phyloP scores from a whole-genome alignment of 2,888 invertebrate species.

The Thereva unica region DNA sequence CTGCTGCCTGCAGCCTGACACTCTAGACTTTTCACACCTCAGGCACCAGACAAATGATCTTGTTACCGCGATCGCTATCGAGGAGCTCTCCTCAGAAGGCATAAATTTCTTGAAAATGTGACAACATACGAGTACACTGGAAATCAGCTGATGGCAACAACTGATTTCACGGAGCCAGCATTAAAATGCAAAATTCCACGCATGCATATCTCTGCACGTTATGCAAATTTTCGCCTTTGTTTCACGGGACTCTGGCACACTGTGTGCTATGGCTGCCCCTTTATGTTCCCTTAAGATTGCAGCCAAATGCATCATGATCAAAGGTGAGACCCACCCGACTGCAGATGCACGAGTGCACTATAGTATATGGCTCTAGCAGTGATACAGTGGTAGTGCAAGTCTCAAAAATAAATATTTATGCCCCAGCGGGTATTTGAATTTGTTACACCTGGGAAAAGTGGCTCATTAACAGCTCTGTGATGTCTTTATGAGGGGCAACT shows the following conservation, averaged over 20 bases:
- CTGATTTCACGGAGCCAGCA: conserved; percentile 15
- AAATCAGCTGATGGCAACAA: conserved; percentile 26
- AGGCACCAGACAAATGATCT: conserved; percentile 33
- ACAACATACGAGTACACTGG: conserved; percentile 17
- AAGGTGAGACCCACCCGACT: conserved; percentile 27
- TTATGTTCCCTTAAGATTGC: conserved; percentile 29
- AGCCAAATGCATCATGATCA: conserved; percentile 29
- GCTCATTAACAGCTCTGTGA: conserved; percentile 32
- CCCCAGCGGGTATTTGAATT: neutral
- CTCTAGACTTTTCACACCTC: conserved; percentile 24
- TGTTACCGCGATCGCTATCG: conserved; percentile 29
- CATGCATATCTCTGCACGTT: conserved; percentile 30
- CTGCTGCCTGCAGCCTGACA: too few relatives aligned
- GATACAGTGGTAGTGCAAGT: conserved; percentile 6
- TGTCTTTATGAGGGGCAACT: conserved; percentile 30
- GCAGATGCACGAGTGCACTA: neutral
- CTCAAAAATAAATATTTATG: conserved; percentile 35
- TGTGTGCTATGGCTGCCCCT: conserved; percentile 22
- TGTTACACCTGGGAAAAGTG: conserved; percentile 10
- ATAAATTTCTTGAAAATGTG: conserved; percentile 33
- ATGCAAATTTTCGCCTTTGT: conserved; percentile 32
- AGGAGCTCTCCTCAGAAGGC: conserved; percentile 16
- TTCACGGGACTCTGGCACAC: conserved; percentile 6
- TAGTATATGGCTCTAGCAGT: too few relatives aligned
- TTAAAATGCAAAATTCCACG: conserved; percentile 32